These are phyloP conservation scores for Chrysocyon brachyurus DNA, from an alignment of 2,797 vertebrate species.

Conservation along the genomic window DNA sequence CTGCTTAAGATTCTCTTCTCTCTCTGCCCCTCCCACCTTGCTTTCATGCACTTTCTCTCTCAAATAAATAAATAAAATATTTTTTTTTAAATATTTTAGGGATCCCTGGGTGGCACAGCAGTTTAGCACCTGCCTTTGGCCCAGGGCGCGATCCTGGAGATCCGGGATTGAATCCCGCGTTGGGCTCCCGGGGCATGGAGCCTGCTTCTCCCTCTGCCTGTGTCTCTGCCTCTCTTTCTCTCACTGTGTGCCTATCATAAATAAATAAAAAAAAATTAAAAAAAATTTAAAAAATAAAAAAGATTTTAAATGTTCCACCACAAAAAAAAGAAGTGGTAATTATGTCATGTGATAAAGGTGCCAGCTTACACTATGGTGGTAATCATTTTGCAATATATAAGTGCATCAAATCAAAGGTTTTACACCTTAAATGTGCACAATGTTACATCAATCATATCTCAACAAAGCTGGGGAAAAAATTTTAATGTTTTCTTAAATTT, in stretches of 20 bases:
- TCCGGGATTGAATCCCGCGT: no score
- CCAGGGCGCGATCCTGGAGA: no score
- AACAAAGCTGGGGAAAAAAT: not conserved
- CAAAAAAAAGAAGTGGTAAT: not conserved
- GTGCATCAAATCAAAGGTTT: not conserved
- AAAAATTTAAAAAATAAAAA: not conserved
- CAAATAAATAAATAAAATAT: not conserved
- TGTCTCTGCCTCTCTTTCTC: no score
- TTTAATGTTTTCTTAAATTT: no score
- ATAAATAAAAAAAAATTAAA: no score
- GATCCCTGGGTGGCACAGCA: no score
- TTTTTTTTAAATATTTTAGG: not conserved
- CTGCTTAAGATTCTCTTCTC: not conserved
- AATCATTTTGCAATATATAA: not conserved
- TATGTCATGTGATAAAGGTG: not conserved
- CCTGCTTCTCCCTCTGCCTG: no score
- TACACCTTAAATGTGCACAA: not conserved
- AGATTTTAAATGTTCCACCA: not conserved
- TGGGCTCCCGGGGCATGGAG: no score
- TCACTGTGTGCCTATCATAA: no score
- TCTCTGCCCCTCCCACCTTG: not conserved
- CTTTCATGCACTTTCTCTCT: not conserved
- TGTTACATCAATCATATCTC: not conserved
- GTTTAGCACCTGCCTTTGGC: no score
- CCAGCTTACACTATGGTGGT: not conserved